Base-by-base conservation (phyloP, 2,113 vertebrate genomes). In the Lepisosteus oculatus region DNA sequence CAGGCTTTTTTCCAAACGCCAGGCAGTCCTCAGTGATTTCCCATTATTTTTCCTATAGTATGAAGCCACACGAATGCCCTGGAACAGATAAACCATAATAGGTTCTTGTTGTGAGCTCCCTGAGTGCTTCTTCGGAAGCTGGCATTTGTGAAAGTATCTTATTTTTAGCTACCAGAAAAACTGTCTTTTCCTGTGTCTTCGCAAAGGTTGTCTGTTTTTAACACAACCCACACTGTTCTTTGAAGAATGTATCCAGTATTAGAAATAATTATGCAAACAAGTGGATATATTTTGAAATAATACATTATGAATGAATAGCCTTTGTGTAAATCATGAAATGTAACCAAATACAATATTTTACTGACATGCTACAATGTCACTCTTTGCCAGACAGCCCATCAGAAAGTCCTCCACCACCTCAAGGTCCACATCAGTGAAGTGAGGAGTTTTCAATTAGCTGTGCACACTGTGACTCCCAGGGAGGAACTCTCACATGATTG, bases 141-240 rank as follows among this genome's bases (percentile, higher is more conserved):
- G 61, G 42, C 67, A 65, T 74, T 76, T 72, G 65, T 61, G 68
- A 76, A 73, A 74, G 64, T 45, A 43, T 43, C 64, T 65, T 78
- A 76, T 81, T 79, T 79, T 76, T 74, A 76, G 62, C 43, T 56
- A 29, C n/a, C 29, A 61, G 68, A 68, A 68, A 66, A 62, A 54
- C 42, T 73, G 72, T 15, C 68, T 69, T 80, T 76, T 68, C 65
- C 62, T 69, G 44, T 45, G 45, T 67, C 17, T 43, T 12, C 3
- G 42, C 17, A 57, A 61, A 64, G n/a, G 55, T 11, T 61, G 47
- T 55, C 65, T 65, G 55, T 72, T 56, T 67, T 57, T 59, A 61
- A 29, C 17, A 47, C 17, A 67, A 72, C 45, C 71, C 51, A 12
- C 51, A 41, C 42, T 67, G 54, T 72, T 65, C n/a, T 67, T 65